Conservation (phyloP, 2,888 invertebrate species). For the Papilio elwesi region DNA sequence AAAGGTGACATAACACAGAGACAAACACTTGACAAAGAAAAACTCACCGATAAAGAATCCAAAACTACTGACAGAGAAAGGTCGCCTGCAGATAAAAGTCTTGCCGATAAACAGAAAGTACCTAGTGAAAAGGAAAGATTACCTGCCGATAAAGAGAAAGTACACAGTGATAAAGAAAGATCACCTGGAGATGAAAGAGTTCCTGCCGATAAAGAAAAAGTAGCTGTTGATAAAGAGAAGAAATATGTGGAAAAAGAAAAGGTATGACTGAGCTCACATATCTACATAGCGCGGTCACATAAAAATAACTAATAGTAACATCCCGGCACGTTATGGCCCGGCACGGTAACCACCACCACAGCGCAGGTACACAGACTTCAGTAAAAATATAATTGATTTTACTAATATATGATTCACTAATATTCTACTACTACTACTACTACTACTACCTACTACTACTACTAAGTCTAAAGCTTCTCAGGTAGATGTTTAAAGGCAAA, state of each 20-base stretch:
- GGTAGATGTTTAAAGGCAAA: too few species aligned
- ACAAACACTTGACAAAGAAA: slow-evolving; percentile 27
- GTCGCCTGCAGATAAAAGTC: background rate
- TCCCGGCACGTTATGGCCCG: too few species aligned
- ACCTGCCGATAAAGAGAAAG: background rate
- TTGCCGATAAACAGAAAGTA: background rate
- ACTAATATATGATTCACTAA: too few species aligned
- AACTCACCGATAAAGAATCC: slow-evolving; percentile 7
- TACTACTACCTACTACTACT: too few species aligned
- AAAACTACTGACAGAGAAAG: background rate
- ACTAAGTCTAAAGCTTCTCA: too few species aligned
- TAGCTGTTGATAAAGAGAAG: background rate
- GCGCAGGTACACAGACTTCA: too few species aligned
- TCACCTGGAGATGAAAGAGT: too few species aligned
- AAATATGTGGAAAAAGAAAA: background rate
- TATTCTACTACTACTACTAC: too few species aligned
- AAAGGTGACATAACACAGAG: slow-evolving; percentile 39
- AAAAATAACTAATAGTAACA: background rate
- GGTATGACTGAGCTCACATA: background rate
- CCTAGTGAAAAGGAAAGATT: slow-evolving; percentile 2
- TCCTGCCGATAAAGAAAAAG: background rate
- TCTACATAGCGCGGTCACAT: too few species aligned
- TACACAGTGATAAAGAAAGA: background rate
- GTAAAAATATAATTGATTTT: too few species aligned
- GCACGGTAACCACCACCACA: too few species aligned